phyloP scores from a whole-genome alignment of 2,888 invertebrate species.

The Mellilla xanthometata region DNA sequence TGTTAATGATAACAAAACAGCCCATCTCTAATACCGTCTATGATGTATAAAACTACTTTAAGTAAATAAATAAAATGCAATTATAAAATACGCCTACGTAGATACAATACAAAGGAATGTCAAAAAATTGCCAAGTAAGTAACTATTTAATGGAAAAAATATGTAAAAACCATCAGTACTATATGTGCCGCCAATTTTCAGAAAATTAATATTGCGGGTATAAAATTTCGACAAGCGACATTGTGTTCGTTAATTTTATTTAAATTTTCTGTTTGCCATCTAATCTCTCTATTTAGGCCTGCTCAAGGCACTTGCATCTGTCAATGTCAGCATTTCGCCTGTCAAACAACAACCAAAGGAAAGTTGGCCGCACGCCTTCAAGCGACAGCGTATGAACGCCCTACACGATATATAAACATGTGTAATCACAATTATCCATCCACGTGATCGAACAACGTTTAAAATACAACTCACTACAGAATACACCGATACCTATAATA shows the following conservation, averaged over 20 bases:
- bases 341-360: constrained; percentile 33
- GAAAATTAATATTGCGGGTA: constrained; percentile 11
- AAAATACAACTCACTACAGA: constrained; percentile 76
- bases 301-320: constrained; percentile 13
- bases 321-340: constrained; percentile 16
- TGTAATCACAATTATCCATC: constrained; percentile 57
- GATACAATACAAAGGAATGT: constrained; percentile 64
- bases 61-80: constrained; percentile 64
- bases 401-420: constrained; percentile 50
- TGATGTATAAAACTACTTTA: constrained; percentile 52
- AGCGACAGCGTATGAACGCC: constrained; percentile 58
- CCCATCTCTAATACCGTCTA: constrained; percentile 68
- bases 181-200: constrained; percentile 45
- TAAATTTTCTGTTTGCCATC: constrained; percentile 1
- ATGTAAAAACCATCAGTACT: constrained; percentile 19
- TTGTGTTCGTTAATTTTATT: neutral
- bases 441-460: constrained; percentile 46
- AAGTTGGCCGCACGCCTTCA: constrained; percentile 71
- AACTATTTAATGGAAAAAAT: constrained; percentile 15
- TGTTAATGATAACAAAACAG: constrained; percentile 48
- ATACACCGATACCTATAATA: constrained; percentile 77
- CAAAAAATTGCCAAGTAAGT: constrained; percentile 33
- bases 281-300: constrained; percentile 19
- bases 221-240: constrained; percentile 17
- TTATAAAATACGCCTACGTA: constrained; percentile 37